Conservation (phyloP, 2,888 invertebrate genomes). For the Fragum fragum region DNA sequence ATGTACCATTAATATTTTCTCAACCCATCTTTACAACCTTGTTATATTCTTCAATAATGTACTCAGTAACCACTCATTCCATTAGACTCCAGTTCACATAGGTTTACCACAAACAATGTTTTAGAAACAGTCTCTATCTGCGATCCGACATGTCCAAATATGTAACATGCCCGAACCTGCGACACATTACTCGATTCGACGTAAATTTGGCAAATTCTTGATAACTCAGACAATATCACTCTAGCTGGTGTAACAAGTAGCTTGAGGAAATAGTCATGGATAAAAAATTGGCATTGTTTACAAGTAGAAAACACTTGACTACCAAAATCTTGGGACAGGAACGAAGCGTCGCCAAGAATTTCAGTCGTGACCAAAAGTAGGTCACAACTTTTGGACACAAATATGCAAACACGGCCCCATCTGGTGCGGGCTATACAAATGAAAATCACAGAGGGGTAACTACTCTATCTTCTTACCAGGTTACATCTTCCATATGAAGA, state of each 20-base stretch:
- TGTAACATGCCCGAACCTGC: conserved; percentile 64
- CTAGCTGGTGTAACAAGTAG: neutral
- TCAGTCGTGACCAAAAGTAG: conserved; percentile 56
- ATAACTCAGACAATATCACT: neutral
- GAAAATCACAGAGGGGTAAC: too few relatives aligned
- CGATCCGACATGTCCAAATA: conserved; percentile 49
- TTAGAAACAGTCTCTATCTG: conserved; percentile 8
- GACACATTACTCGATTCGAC: conserved; percentile 5
- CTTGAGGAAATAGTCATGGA: neutral
- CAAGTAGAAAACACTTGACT: neutral
- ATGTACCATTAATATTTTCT: too few relatives aligned
- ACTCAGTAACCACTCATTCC: too few relatives aligned
- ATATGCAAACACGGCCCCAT: conserved; percentile 8
- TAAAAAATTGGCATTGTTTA: neutral
- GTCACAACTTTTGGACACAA: conserved; percentile 33
- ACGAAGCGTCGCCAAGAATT: conserved; percentile 55
- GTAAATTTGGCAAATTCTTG: neutral
- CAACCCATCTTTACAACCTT: too few relatives aligned
- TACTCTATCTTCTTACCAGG: conserved; percentile 2
- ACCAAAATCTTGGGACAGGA: conserved; percentile 10
- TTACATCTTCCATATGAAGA: neutral
- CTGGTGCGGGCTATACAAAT: neutral
- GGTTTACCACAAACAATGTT: conserved; percentile 5
- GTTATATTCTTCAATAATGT: too few relatives aligned
- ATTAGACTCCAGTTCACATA: too few relatives aligned